Conservation (phyloP, 2,888 invertebrate genomes). For the Amblyjoppa proteus region DNA sequence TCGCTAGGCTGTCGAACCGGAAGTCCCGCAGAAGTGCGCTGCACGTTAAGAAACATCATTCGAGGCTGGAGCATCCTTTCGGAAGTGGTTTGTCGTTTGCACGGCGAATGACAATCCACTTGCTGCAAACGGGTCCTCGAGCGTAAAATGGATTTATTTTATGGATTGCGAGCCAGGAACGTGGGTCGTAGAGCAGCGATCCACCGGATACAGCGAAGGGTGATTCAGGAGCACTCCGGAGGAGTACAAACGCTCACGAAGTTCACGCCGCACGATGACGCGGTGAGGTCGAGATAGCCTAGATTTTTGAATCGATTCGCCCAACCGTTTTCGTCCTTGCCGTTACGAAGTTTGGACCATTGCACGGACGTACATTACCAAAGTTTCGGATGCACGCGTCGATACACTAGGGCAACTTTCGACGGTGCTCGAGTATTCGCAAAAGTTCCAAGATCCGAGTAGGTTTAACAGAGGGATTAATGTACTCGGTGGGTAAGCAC, state of each 20-base stretch:
- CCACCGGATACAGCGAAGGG: not conserved
- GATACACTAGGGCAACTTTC: slow-evolving; percentile 7
- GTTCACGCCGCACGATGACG: slow-evolving; percentile 3
- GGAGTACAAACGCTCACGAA: not conserved
- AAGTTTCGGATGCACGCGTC: slow-evolving; percentile 37
- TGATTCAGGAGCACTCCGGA: not conserved
- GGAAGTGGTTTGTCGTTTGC: not conserved
- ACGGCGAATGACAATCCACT: not conserved
- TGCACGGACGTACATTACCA: slow-evolving; percentile 64
- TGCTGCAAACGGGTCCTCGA: not conserved
- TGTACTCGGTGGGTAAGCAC: slow-evolving; percentile 50
- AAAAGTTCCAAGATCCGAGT: slow-evolving; percentile 44
- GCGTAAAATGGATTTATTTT: no score
- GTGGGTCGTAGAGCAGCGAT: not conserved
- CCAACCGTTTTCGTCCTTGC: slow-evolving; percentile 32
- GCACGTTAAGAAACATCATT: not conserved
- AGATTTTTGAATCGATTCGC: slow-evolving; percentile 18
- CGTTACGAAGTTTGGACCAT: slow-evolving; percentile 46
- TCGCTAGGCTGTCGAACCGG: not conserved
- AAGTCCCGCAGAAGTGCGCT: not conserved
- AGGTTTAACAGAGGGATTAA: slow-evolving; percentile 64
- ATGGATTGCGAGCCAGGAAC: no score
- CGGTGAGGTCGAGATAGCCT: not conserved
- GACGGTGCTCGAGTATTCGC: slow-evolving; percentile 12
- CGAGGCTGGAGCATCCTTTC: not conserved